Percentiles rank a stretch among this genome's conserved stretches.
phyloP scores from a whole-genome alignment of 2,113 vertebrate genomes.

The Zosterops pallidus region DNA sequence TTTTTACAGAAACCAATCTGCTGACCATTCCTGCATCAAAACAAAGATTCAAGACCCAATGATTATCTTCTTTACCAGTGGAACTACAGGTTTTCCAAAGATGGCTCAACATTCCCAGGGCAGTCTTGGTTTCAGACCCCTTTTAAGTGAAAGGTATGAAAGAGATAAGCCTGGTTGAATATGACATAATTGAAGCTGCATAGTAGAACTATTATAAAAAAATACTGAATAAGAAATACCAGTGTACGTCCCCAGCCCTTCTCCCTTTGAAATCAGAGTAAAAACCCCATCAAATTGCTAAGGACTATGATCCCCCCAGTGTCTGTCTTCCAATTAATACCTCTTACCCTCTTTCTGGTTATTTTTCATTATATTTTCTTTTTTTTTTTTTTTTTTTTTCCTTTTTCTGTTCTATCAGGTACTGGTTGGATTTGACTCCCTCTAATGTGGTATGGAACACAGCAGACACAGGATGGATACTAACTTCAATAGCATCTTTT shows the following conservation, averaged over 20 bases:
- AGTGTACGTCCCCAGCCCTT: not conserved
- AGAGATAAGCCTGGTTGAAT: not conserved
- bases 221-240: not conserved
- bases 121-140: constrained; percentile 72
- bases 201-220: not conserved
- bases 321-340: not conserved
- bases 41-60: constrained; percentile 78
- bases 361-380: too few species aligned
- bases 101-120: constrained; percentile 73
- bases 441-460: constrained; percentile 75
- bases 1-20: constrained; percentile 70
- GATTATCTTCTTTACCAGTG: constrained; percentile 85
- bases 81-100: constrained; percentile 83
- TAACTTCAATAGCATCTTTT: constrained; percentile 64
- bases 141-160: constrained; percentile 74
- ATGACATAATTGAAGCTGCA: not conserved
- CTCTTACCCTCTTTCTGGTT: not conserved
- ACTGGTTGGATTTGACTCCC: constrained; percentile 74
- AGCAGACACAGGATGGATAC: constrained; percentile 83
- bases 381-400: not conserved
- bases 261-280: not conserved
- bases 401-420: constrained; percentile 33
- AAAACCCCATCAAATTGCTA: not conserved
- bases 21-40: constrained; percentile 75
- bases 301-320: not conserved